Conservation (phyloP, 2,113 vertebrate genomes). For the Aptenodytes forsteri region DNA sequence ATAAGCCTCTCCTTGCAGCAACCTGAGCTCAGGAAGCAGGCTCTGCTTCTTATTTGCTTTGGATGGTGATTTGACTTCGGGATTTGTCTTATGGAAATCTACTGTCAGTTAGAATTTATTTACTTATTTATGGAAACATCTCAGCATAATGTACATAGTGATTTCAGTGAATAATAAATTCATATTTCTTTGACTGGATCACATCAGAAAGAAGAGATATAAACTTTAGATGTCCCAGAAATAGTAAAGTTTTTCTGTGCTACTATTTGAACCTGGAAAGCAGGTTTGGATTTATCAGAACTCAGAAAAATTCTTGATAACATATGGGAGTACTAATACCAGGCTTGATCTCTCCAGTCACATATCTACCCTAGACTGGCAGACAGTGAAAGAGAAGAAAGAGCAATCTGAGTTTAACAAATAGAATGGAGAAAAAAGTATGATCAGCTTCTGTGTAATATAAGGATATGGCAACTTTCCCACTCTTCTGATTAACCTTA, state of each 20-base stretch:
- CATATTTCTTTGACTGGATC: neutral
- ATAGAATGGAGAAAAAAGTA: neutral
- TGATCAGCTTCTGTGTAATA: neutral
- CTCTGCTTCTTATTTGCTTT: neutral
- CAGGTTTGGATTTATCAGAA: neutral
- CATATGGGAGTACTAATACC: neutral
- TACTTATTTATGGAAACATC: neutral
- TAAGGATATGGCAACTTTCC: neutral
- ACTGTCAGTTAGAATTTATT: neutral
- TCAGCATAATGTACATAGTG: neutral
- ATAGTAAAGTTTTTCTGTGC: neutral
- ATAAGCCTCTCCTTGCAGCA: neutral
- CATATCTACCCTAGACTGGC: neutral
- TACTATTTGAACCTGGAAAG: neutral
- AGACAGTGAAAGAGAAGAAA: neutral
- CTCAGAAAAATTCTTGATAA: neutral
- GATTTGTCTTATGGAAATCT: neutral
- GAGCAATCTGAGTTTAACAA: neutral
- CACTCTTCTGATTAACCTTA: neutral
- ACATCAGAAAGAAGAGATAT: neutral
- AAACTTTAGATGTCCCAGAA: neutral
- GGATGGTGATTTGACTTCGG: neutral
- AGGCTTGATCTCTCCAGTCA: neutral
- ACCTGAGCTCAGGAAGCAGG: neutral
- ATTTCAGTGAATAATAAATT: neutral